phyloP scores from a whole-genome alignment of 92 coral and sea anemone genomes.

The Virgularia gustaviana region DNA sequence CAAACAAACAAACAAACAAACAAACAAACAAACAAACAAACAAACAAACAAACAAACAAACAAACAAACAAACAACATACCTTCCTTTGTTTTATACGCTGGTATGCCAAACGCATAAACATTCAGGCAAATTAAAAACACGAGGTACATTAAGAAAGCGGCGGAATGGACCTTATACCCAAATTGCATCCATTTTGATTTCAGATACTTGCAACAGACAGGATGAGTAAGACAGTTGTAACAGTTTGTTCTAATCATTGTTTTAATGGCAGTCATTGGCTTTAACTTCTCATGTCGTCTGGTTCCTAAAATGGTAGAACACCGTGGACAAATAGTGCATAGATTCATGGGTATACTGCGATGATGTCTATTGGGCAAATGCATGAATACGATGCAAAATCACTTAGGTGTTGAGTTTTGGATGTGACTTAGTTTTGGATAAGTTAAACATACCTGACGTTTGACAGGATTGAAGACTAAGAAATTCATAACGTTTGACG shows the following conservation, averaged over 20 bases:
- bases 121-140: constrained; percentile 21
- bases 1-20: neutral
- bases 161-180: constrained; percentile 10
- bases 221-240: constrained; percentile 34
- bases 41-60: neutral
- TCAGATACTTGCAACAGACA: constrained; percentile 30
- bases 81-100: neutral
- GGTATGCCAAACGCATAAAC: constrained; percentile 24
- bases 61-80: neutral
- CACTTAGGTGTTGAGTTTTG: too few relatives aligned
- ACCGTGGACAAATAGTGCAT: too few relatives aligned
- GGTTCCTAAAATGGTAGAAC: constrained; percentile 4
- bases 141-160: constrained; percentile 2
- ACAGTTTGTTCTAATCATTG: constrained; percentile 20
- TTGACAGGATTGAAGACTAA: constrained; percentile 37
- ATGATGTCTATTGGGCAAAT: too few relatives aligned
- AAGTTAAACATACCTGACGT: too few relatives aligned
- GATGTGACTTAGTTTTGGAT: too few relatives aligned
- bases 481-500: constrained; percentile 3
- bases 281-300: neutral
- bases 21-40: neutral
- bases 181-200: constrained; percentile 36
- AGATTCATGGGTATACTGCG: too few relatives aligned
- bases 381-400: too few relatives aligned
- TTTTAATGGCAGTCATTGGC: constrained; percentile 32